phyloP scores from a whole-genome alignment of 2,797 vertebrate species.

The Hafferia zeledoni region DNA sequence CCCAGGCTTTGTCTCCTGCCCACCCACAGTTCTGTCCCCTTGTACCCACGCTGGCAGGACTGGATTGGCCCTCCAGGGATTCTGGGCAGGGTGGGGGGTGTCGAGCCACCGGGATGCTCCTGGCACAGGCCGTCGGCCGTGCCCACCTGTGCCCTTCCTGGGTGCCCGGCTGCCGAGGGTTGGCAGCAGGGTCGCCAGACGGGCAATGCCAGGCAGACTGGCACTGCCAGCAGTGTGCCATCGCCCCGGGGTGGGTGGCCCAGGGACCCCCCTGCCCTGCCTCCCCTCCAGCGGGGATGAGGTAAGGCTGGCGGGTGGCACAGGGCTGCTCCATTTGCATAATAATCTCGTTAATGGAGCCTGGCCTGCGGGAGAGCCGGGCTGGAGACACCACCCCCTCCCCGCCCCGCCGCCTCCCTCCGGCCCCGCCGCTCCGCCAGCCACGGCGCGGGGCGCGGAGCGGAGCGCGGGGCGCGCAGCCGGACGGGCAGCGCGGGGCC shows the following conservation, averaged over 20 bases:
- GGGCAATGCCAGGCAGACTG: background rate
- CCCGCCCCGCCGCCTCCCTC: slow-evolving; percentile 51
- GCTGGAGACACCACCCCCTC: slow-evolving; percentile 75
- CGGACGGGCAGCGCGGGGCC: background rate
- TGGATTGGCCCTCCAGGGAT: background rate
- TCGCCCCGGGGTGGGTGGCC: background rate
- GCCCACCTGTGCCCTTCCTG: background rate
- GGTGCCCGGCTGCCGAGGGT: background rate
- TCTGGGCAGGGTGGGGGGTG: background rate
- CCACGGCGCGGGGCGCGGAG: background rate
- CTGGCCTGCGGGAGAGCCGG: slow-evolving; percentile 77
- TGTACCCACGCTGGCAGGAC: background rate
- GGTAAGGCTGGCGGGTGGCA: slow-evolving; percentile 65
- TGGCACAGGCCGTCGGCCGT: background rate
- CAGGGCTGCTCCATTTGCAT: slow-evolving; percentile 62
- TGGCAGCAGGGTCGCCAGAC: background rate
- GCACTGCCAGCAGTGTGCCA: background rate
- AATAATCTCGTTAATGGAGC: slow-evolving; percentile 80
- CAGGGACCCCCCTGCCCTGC: background rate
- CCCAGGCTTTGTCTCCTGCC: background rate
- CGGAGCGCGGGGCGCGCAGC: background rate
- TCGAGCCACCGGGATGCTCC: background rate
- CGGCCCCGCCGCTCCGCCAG: slow-evolving; percentile 31
- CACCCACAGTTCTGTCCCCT: background rate
- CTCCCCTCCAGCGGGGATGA: slow-evolving; percentile 46